These are phyloP conservation scores for Hippoglossus stenolepis DNA, from an alignment of 2,113 vertebrate genomes.

Conservation along the genomic window DNA sequence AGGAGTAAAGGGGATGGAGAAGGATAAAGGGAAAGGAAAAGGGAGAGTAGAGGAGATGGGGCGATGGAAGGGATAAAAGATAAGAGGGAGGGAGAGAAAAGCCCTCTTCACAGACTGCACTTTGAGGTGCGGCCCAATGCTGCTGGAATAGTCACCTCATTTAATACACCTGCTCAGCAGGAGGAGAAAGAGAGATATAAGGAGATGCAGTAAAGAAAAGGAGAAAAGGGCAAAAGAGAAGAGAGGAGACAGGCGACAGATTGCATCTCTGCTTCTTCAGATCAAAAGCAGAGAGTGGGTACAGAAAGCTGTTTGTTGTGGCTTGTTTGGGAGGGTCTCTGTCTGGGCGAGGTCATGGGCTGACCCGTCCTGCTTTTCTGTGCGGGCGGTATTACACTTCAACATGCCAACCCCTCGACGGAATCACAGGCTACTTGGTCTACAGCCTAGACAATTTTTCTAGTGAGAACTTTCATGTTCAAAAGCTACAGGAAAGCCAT, in stretches of 20 bases:
- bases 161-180: conserved; percentile 76
- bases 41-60: conserved; percentile 57
- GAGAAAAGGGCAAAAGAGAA: conserved; percentile 56
- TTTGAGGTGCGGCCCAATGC: conserved; percentile 71
- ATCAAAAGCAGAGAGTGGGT: conserved; percentile 73
- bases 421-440: conserved; percentile 23
- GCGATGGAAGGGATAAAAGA: conserved; percentile 71
- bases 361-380: conserved; percentile 56
- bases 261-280: conserved; percentile 59
- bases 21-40: conserved; percentile 60
- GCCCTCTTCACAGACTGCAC: conserved; percentile 73
- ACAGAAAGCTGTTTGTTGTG: conserved; percentile 73
- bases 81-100: conserved; percentile 72
- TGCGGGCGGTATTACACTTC: conserved; percentile 37
- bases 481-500: not conserved
- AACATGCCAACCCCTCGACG: conserved; percentile 35
- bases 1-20: conserved; percentile 60
- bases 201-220: conserved; percentile 55
- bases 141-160: conserved; percentile 68
- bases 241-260: conserved; percentile 54
- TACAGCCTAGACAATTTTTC: conserved; percentile 1
- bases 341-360: conserved; percentile 52
- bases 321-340: conserved; percentile 63
- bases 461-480: not conserved
- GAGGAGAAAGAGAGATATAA: conserved; percentile 55